A percentile compares a stretch with the other conserved stretches of the same genome.
These are phyloP conservation scores for Polylopha cassiicola DNA, from an alignment of 2,888 invertebrate genomes.

Conservation along the genomic window DNA sequence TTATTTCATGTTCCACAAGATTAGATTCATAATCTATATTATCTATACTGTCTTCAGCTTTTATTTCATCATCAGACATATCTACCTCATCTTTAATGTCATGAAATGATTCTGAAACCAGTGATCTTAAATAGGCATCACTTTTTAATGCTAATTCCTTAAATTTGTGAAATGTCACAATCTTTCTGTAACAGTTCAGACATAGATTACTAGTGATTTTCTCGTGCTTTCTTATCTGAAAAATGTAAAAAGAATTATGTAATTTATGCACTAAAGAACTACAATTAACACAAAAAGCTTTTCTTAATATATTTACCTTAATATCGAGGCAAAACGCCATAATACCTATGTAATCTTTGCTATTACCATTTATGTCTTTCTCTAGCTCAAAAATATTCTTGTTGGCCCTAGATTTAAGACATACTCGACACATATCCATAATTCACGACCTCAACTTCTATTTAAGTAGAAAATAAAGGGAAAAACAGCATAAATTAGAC, in stretches of 20 bases:
- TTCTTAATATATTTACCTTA: slow-evolving; percentile 48
- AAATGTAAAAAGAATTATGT: slow-evolving; percentile 6
- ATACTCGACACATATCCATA: slow-evolving; percentile 50
- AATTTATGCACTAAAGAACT: neutral
- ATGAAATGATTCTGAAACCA: slow-evolving; percentile 18
- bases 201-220: slow-evolving; percentile 50
- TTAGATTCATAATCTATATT: slow-evolving; percentile 19
- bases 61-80: slow-evolving; percentile 19
- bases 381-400: slow-evolving; percentile 42
- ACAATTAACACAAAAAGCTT: too few species aligned
- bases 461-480: too few species aligned
- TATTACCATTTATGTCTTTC: slow-evolving; percentile 28
- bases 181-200: slow-evolving; percentile 49
- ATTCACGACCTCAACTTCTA: too few species aligned
- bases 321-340: slow-evolving; percentile 55
- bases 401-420: slow-evolving; percentile 37
- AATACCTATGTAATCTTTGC: slow-evolving; percentile 37
- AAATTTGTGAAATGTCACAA: slow-evolving; percentile 50
- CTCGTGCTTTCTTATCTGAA: slow-evolving; percentile 40
- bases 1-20: slow-evolving; percentile 26
- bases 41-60: slow-evolving; percentile 20
- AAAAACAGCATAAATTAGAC: too few species aligned
- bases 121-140: slow-evolving; percentile 41
- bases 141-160: slow-evolving; percentile 50
- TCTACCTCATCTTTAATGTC: slow-evolving; percentile 31